Base-by-base conservation (phyloP, 37 sponge, comb jelly and placozoan genomes). In the Hormiphora californensis region DNA sequence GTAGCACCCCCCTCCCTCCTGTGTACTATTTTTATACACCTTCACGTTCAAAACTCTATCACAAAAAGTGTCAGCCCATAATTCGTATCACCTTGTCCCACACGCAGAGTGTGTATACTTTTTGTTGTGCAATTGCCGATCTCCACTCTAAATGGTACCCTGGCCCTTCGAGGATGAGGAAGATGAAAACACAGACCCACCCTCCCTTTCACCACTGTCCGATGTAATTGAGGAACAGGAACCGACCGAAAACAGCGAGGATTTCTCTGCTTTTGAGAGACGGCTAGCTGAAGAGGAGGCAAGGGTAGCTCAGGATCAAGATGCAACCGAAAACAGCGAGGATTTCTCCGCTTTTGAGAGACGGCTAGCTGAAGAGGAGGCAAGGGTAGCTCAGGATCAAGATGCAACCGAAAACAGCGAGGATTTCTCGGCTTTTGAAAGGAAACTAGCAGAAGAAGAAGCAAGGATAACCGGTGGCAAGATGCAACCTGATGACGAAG, bases 341-440 rank as follows among this genome's bases (percentile, higher is more conserved):
- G 61, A 57, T 12, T 57, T 57, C n/a, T 57, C 61, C 17, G 61
- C 61, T 57, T 57, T 57, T 57, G 61, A 57, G 61, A 57, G 61
- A 12, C n/a, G 27, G 23, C n/a, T 57, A 49, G 53, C 53, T 9
- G 53, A 49, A 49, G 53, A 49, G 15, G 53, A 49, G 53, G 53
- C 9, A 17, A 49, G 9, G 53, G 15, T 49, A 49, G 53, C 9
- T 49, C 12, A 15, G 9, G 15, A 49, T 49, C 15, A 9, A 17
- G 15, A 9, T 49, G 12, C 53, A 15, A 49, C 53, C 53, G 53
- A 49, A 15, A n/a, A n/a, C n/a, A 49, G 53, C 53, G 53, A 49
- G 15, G 53, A 49, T 15, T 15, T 49, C 53, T 49, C 53, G 53
- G 53, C 53, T 49, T 49, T 49, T 49, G 53, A 49, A 49, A 49